A percentile compares a stretch with the other conserved stretches of the same genome.
phyloP scores from a whole-genome alignment of 37 sponge, comb jelly and placozoan genomes.

The Theonella swinhoei region DNA sequence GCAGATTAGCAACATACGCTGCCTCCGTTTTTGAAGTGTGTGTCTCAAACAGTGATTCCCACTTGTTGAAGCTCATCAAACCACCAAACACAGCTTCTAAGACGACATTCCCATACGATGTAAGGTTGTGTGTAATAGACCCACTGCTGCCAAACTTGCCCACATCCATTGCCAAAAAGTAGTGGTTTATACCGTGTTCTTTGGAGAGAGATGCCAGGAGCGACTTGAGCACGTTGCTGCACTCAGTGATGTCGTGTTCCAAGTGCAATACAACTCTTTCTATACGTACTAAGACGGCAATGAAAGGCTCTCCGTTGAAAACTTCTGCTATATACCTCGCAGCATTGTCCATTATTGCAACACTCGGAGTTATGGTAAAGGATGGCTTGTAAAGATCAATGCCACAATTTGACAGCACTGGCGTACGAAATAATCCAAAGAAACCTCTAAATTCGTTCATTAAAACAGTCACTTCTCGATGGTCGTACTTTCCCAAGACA shows the following conservation, averaged over 20 bases:
- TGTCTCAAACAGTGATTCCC: slow-evolving; percentile 20
- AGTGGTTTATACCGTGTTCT: background rate
- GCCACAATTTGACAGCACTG: slow-evolving; percentile 22
- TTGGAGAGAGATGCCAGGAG: background rate
- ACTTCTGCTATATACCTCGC: background rate
- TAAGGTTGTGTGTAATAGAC: background rate
- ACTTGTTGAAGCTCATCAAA: background rate
- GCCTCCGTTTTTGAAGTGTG: background rate
- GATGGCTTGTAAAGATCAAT: background rate
- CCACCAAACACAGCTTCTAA: background rate
- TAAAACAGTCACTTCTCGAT: slow-evolving; percentile 18
- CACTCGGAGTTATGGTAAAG: slow-evolving; percentile 10
- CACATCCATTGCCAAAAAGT: slow-evolving; percentile 41
- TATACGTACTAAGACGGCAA: slow-evolving; percentile 20
- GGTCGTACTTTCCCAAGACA: slow-evolving; percentile 7
- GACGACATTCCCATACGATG: background rate
- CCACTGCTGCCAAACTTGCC: slow-evolving; percentile 44
- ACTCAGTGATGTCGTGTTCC: slow-evolving; percentile 4
- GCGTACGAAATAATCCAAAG: slow-evolving; percentile 43
- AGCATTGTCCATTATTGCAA: slow-evolving; percentile 1
- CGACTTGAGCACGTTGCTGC: background rate
- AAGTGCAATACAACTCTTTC: slow-evolving; percentile 32
- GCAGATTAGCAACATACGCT: slow-evolving; percentile 49
- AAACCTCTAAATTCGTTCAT: slow-evolving; percentile 54
- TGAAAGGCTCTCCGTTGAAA: slow-evolving; percentile 5